Evolutionary conservation across 2,797 vertebrate genomes (phyloP).

Genomic region (Amazona finschi): DNA sequence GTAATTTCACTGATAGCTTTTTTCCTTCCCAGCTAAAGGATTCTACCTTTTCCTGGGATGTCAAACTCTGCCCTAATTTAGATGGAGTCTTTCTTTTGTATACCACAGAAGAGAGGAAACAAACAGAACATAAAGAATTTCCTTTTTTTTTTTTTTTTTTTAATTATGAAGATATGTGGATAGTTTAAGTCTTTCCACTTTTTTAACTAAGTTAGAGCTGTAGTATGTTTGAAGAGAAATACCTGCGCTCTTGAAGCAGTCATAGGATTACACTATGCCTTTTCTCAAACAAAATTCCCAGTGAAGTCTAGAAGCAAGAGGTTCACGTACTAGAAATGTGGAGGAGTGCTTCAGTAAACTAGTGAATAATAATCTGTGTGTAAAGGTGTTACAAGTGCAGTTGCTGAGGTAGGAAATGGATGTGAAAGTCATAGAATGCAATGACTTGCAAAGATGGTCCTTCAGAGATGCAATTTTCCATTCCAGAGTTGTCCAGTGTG

Average conservation of each 20-base stretch:
- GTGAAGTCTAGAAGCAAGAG: background rate
- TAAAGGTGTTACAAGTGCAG: background rate
- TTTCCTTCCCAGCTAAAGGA: background rate
- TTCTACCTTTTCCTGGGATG: background rate
- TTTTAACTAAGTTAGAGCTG: background rate
- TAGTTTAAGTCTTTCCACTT: background rate
- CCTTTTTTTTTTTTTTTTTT: background rate
- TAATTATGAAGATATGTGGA: background rate
- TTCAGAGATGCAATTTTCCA: rapidly evolving
- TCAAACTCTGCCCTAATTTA: background rate
- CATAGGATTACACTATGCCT: background rate
- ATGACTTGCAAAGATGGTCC: background rate
- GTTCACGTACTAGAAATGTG: background rate
- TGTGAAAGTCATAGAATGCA: background rate
- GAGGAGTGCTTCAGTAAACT: background rate
- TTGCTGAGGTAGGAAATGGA: background rate
- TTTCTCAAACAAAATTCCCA: background rate
- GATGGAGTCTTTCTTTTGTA: background rate
- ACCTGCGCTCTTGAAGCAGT: background rate
- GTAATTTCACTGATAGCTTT: slow-evolving; percentile 33
- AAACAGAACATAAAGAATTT: background rate
- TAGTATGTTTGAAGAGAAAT: background rate
- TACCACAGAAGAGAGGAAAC: background rate
- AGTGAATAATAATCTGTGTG: background rate
- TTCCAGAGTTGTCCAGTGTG: background rate